Base-by-base conservation (phyloP, 2,113 vertebrate species). In the Thinocorus orbignyianus region DNA sequence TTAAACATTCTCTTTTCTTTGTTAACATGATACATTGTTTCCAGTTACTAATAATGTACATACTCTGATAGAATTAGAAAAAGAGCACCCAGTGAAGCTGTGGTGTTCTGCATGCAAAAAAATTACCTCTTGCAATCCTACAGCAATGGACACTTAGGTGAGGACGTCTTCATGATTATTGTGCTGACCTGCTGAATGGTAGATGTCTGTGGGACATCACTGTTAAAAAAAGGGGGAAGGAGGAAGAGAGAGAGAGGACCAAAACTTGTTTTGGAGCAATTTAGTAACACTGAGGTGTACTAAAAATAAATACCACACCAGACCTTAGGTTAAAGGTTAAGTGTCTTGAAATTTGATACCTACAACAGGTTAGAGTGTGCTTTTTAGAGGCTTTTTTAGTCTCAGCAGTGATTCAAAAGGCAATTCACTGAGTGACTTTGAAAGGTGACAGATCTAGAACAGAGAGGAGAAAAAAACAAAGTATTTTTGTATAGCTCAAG, bases 381-480 rank as follows among this genome's bases (percentile, higher is more conserved):
- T 79, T 94, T 86, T 88, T n/a, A 28, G 57, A 82, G 26, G 7
- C 5, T 30, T 44, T 73, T 68, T 88, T 70, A 54, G 7, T 85
- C 18, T 78, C 17, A 30, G 8, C 30, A 13, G 1, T 15, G 30
- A 33, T 85, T 87, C 48, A 64, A 69, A 92, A 85, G 26, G 15
- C 11, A 46, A 2, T 30, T 93, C 11, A 20, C 1, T 44, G 73
- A 76, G 57, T 87, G 64, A 68, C 58, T 23, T 17, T 72, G 71
- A 61, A 61, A 82, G 54, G 11, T 93, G 78, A 42, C 70, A 91
- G 65, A 85, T 93, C 28, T 48, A 93, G 87, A 87, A 64, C 81
- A 86, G 70, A n/a, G 6, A 2, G 46, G 18, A 19, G 18, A 17
- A 19, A 37, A 23, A 81, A 49, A 77, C 15, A 9, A 60, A 41